Base-by-base conservation (phyloP, 2,888 invertebrate species). In the Cephus sareptanus region DNA sequence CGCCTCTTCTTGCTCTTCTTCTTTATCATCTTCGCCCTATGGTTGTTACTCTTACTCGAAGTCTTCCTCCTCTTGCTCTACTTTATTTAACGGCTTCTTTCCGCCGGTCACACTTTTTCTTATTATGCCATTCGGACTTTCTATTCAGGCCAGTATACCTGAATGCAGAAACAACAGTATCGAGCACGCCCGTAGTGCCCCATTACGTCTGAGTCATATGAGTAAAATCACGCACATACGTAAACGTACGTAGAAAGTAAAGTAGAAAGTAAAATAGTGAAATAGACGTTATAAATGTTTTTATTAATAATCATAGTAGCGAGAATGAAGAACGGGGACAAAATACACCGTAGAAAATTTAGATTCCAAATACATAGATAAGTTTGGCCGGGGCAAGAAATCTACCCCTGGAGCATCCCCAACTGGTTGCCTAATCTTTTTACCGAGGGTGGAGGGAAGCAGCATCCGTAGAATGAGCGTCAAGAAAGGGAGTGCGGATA, bases 1-100 rank as follows among this genome's bases (percentile, higher is more conserved):
- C 73, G 71, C 74, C 40, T 74, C 68, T 70, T 70, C 75, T 70
- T 75, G 37, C 35, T 74, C 77, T 74, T 56, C 74, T 77, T 77
- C 77, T 77, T 74, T 68, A 31, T 69, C 33, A 37, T 74, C 69
- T 34, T 74, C 77, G 73, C 69, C 73, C 56, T 34, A 69, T n/a
- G 31, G 23, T 37, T 68, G 37, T 31, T 56, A 68, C 56, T 69
- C 70, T 35, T 31, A 73, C 11, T 68, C 31, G 33, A n/a, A 69
- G 2, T 75, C 69, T 75, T 75, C 69, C 40, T 75, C 33, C 56
- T 69, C 75, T 68, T 77, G 73, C 73, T 56, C 40, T 33, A 40
- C 75, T 30, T 75, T 30, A 23, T 23, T 71, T 15, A 31, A 15
- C 71, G 33, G 31, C 23, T 34, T 71, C 34, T 34, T 31, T 71